These are phyloP conservation scores for Gallirallus australis DNA, from an alignment of 2,797 vertebrate species.

Conservation along the genomic window DNA sequence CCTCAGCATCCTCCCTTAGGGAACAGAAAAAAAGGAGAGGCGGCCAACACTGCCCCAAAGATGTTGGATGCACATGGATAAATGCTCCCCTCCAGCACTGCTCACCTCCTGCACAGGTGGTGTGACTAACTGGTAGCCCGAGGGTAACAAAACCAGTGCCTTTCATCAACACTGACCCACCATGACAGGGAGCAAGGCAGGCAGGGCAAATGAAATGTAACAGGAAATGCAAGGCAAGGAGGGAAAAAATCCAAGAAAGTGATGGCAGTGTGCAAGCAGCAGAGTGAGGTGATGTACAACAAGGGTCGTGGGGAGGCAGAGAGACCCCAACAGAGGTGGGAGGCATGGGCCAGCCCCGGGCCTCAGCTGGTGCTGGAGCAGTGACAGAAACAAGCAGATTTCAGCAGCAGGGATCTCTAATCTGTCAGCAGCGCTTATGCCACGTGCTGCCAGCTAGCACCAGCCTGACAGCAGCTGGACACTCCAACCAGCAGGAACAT, in stretches of 20 bases:
- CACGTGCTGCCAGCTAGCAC: conserved; percentile 58
- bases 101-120: neutral
- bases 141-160: rapidly evolving
- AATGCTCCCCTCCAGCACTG: neutral
- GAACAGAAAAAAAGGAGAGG: neutral
- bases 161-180: neutral
- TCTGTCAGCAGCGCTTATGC: conserved; percentile 28
- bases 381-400: conserved; percentile 72
- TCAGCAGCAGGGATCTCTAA: conserved; percentile 70
- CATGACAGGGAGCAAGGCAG: neutral
- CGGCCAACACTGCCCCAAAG: neutral
- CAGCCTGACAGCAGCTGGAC: neutral
- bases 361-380: conserved; percentile 52
- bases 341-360: conserved; percentile 2
- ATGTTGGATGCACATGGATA: neutral
- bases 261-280: neutral
- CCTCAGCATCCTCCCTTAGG: neutral
- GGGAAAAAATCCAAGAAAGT: neutral
- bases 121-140: neutral
- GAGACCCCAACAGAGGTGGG: neutral
- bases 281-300: neutral
- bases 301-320: neutral
- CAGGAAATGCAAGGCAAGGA: neutral
- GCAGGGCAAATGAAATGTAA: neutral
- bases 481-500: neutral